These are phyloP conservation scores for Mirounga angustirostris DNA, from an alignment of 2,113 vertebrate species.

Conservation along the genomic window DNA sequence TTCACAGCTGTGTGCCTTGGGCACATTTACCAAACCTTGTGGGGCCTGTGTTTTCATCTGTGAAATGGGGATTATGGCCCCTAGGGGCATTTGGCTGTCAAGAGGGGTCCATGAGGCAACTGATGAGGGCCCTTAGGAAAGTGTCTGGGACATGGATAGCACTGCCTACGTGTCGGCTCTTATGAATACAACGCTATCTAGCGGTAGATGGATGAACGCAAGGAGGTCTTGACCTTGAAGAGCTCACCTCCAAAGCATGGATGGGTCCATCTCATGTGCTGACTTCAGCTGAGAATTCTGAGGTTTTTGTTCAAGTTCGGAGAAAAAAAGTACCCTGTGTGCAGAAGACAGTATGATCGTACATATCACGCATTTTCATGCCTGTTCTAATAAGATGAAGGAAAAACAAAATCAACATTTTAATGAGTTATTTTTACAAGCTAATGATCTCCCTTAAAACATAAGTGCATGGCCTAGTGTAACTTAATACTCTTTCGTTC, in stretches of 20 bases:
- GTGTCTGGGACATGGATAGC: neutral
- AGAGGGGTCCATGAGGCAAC: neutral
- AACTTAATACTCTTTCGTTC: neutral
- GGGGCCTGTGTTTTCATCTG: neutral
- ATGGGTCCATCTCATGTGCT: rapidly evolving
- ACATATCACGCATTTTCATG: neutral
- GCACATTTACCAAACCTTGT: rapidly evolving
- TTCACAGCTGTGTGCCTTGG: rapidly evolving
- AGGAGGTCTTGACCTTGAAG: neutral
- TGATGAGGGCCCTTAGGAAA: neutral
- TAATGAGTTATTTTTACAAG: neutral
- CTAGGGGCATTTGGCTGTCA: neutral
- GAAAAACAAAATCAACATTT: neutral
- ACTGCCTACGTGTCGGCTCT: rapidly evolving
- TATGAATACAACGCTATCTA: rapidly evolving
- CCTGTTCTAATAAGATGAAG: neutral
- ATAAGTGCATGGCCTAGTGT: rapidly evolving
- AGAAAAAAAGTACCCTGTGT: neutral
- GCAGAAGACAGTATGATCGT: neutral
- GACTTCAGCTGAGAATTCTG: neutral
- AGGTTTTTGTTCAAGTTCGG: neutral
- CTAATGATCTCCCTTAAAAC: neutral
- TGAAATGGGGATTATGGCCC: neutral
- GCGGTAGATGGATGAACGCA: too few relatives aligned
- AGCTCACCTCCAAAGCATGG: rapidly evolving